Base-by-base conservation (phyloP, 1,140 invertebrate genomes). In the Dendroctonus valens region DNA sequence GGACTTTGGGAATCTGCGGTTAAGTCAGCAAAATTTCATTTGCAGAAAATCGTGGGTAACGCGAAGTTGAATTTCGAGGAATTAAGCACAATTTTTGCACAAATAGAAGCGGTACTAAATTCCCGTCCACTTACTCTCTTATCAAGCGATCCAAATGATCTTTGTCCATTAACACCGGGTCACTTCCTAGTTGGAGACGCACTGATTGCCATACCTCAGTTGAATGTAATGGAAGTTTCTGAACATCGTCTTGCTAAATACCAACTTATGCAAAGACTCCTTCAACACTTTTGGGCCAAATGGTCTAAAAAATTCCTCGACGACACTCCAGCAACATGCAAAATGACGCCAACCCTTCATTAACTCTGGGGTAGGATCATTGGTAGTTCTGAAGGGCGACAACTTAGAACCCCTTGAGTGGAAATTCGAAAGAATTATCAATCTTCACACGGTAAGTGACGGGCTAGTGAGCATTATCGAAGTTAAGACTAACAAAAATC, bases 171-270 rank as follows among this genome's bases (percentile, higher is more conserved):
- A 0, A 77, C 77, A 12, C 76, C 78, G 26, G 76, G 68, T 26
- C 77, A 79, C 67, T 79, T 79, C 62, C 54, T 79, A 14, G 76
- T 77, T 59, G 77, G 76, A 7, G 39, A 59, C 37, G 67, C 74
- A 26, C 57, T 76, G 4, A 70, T 54, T 3, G 15, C 68, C 5
- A 6, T 74, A 8, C 69, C 71, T 14, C 64, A 73, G 39, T 41
- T 57, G 2, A 6, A 50, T 48, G 7, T 68, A 12, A n/a, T 14
- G 61, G n/a, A 66, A 0, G 5, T 59, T 4, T 8, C 26, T 9
- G 41, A 44, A 6, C 58, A 65, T 57, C 38, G 67, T 5, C 38
- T 70, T 8, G 8, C 6, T 0, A 6, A 41, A 11, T 69, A 52
- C 50, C 60, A 66, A 26, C 37, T 51, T 11, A 8, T 79, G 7